Evolutionary conservation across 64 coral and sea anemone species (phyloP).

Genomic region (Pachyseris speciosa): DNA sequence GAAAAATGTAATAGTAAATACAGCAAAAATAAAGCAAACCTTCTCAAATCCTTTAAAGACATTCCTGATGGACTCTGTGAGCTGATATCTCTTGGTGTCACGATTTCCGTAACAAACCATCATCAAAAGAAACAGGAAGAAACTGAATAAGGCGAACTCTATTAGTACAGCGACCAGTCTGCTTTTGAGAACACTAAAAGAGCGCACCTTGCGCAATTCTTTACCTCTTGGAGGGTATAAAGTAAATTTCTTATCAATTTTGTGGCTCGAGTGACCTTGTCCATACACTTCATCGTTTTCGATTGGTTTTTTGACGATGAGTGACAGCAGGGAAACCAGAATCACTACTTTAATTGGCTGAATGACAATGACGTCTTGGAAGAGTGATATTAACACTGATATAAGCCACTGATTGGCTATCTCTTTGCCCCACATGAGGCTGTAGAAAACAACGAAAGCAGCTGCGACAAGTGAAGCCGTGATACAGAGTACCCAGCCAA

Average conservation of each 20-base stretch:
- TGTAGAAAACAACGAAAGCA: conserved; percentile 81
- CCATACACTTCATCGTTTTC: conserved; percentile 50
- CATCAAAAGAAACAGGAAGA: conserved; percentile 54
- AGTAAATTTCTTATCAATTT: conserved; percentile 6
- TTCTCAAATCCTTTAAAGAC: conserved; percentile 40
- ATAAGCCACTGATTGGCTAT: conserved; percentile 84
- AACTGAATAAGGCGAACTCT: conserved; percentile 30
- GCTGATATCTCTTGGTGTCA: conserved; percentile 35
- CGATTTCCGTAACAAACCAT: conserved; percentile 75
- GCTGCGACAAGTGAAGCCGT: conserved; percentile 37
- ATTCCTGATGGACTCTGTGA: conserved; percentile 21
- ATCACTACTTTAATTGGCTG: conserved; percentile 87
- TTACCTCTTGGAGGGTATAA: conserved; percentile 21
- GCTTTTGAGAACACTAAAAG: conserved; percentile 10
- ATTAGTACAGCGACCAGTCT: background rate
- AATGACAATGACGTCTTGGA: conserved; percentile 84
- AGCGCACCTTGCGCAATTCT: conserved; percentile 27
- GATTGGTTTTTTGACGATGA: conserved; percentile 78
- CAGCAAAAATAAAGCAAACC: conserved; percentile 14
- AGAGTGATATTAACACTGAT: conserved; percentile 79
- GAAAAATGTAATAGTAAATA: no score
- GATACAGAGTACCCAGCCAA: conserved; percentile 80
- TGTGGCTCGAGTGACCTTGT: conserved; percentile 37
- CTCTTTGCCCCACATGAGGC: conserved; percentile 84
- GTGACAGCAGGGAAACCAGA: conserved; percentile 62